phyloP scores from a whole-genome alignment of 2,113 vertebrate genomes.

The Capra hircus region DNA sequence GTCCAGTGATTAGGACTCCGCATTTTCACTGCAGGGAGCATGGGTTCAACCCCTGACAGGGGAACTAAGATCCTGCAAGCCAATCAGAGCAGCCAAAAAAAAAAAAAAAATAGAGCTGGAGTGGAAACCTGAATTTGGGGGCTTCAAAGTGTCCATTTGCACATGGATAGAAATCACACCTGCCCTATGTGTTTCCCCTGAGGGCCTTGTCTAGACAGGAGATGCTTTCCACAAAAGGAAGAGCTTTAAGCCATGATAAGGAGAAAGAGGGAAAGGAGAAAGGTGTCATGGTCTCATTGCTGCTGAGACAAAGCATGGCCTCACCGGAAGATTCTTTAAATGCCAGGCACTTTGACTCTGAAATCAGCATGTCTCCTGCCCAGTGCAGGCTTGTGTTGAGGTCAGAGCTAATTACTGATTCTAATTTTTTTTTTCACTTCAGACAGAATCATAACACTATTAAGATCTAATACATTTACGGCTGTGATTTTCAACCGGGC shows the following conservation, averaged over 20 bases:
- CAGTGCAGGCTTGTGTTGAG: not conserved
- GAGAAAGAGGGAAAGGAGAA: not conserved
- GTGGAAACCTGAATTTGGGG: rapidly evolving
- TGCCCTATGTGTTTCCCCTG: rapidly evolving
- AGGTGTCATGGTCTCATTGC: not conserved
- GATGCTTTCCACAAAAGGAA: not conserved
- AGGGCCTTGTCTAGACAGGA: rapidly evolving
- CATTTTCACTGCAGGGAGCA: not conserved
- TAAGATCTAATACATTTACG: constrained; percentile 74
- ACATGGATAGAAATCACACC: rapidly evolving
- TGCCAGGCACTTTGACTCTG: rapidly evolving
- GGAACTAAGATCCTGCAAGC: not conserved
- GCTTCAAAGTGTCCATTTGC: rapidly evolving
- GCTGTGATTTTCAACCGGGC: constrained; percentile 64
- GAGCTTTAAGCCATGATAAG: not conserved
- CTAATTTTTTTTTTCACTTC: constrained; percentile 58
- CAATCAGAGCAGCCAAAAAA: not conserved
- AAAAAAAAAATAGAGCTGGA: not conserved
- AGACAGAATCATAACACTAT: constrained; percentile 70
- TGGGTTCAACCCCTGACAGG: not conserved
- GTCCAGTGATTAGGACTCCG: not conserved
- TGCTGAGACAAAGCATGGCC: not conserved
- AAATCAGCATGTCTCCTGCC: not conserved
- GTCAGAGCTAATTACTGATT: constrained; percentile 69
- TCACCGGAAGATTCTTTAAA: not conserved